Base-by-base conservation (phyloP, 2,113 vertebrate species). In the Hippopotamus amphibius region DNA sequence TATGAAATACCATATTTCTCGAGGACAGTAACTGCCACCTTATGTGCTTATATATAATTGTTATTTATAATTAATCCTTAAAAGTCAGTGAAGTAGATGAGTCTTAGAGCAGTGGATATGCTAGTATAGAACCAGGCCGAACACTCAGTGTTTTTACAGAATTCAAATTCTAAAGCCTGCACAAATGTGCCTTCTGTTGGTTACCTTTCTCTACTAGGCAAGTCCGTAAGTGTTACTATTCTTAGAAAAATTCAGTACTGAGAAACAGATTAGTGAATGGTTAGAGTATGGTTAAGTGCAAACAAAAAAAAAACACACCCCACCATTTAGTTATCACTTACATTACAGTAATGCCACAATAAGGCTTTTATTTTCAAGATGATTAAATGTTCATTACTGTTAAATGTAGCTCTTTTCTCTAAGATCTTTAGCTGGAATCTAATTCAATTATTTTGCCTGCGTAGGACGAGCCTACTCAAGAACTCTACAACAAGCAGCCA, bases 381-480 rank as follows among this genome's bases (percentile, higher is more conserved):
- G 55, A 30, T 61, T 69, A 57, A 66, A 15, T 41, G 69, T 53
- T 68, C 57, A 57, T 10, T 46, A 8, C 24, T 84, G 85, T 66
- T 68, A 41, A 79, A 22, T 48, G 26, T 46, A 65, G 46, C 24
- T 86, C 19, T 82, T n/a, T 55, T 50, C 16, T 33, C 3, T 55
- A 15, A n/a, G 30, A 19, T 3, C 11, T 0, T 26, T 11, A 30
- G 12, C 43, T 28, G 79, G 11, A 30, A 77, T n/a, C 46, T 97
- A 93, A 97, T 11, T 50, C 21, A 6, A 0, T 0, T 88, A 72
- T 68, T 94, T 94, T 77, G 68, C 97, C 57, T 93, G 92, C 91
- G 16, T 97, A 99, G 99, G 99, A 79, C 98, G 98, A 43, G 99
- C 99, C 2, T 99, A 99, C 94, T 99, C 99, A 48, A 99, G 99